phyloP scores from a whole-genome alignment of 2,888 invertebrate genomes.

The Didymodactylos carnosus region DNA sequence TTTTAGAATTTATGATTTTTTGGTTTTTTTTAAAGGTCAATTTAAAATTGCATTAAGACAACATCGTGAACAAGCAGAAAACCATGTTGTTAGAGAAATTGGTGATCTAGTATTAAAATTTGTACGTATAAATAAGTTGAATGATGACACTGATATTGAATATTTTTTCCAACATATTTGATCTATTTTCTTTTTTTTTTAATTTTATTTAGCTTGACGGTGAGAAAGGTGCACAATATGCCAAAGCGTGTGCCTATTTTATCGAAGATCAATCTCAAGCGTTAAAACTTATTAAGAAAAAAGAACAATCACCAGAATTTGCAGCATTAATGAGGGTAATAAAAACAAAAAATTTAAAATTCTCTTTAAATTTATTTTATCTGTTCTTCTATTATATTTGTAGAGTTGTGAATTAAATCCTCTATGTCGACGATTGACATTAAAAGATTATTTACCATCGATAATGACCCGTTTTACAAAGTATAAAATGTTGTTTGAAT shows the following conservation, averaged over 20 bases:
- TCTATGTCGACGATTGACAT: slow-evolving; percentile 8
- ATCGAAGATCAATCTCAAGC: slow-evolving; percentile 13
- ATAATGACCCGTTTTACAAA: slow-evolving; percentile 12
- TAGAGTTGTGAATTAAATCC: slow-evolving; percentile 2
- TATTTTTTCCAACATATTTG: background rate
- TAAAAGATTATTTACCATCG: slow-evolving; percentile 13
- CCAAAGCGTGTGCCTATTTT: slow-evolving; percentile 11
- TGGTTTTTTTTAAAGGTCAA: background rate
- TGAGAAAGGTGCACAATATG: slow-evolving; percentile 9
- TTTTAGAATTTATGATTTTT: background rate
- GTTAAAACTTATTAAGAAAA: slow-evolving; percentile 5
- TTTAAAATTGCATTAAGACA: slow-evolving; percentile 9
- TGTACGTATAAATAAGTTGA: slow-evolving; percentile 1
- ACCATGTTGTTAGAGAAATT: background rate
- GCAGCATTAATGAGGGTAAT: background rate
- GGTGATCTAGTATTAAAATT: background rate
- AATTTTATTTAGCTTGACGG: slow-evolving; percentile 9
- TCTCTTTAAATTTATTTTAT: background rate
- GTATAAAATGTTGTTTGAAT: slow-evolving; percentile 10
- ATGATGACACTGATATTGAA: background rate
- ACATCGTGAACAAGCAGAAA: background rate
- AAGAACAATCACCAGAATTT: background rate
- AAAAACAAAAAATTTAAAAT: background rate
- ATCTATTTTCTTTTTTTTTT: background rate
- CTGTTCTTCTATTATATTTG: background rate